Base-by-base conservation (phyloP, 2,888 invertebrate genomes). In the Coremacera marginata region DNA sequence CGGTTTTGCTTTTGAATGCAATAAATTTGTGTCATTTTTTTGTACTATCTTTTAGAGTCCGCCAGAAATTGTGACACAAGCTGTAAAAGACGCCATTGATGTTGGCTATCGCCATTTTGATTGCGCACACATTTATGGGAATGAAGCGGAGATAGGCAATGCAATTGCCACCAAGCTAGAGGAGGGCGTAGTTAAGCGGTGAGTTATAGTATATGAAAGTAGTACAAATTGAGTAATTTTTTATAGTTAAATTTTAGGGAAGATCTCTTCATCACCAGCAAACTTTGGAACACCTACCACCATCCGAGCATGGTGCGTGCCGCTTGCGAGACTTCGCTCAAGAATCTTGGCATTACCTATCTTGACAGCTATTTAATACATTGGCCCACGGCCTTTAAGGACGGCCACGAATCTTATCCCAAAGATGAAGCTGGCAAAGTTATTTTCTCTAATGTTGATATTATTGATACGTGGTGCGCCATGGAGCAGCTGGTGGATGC, bases 241-340 rank as follows among this genome's bases (percentile, higher is more conserved):
- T n/a, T n/a, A n/a, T n/a, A n/a, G n/a, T n/a, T n/a, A n/a, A 19
- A 0, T 80, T 71, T 0, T 51, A 88, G 88, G 31, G 92, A 93
- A 85, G 94, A 94, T 55, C 87, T 95, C 0, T 95, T 94, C 87
- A 91, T 95, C 80, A 93, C 93, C 0, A 94, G 94, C 71, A 95
- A 96, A 92, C 87, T 96, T 25, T 97, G 97, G 97, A 96, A 96
- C 90, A 96, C 95, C 0, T 96, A 92, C 88, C 98, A 98, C 87
- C 92, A 92, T 14, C 92, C 93, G 0, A 94, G 95, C 78, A 89
- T 94, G 82, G 97, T 97, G 3, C 91, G 92, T 68, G 90, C 91
- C 0, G 94, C 94, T 0, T 88, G 95, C 27, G 91, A 92, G 83
- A 90, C 91, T 75, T 93, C 95, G 0, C 88, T 98, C 34, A 89